Evolutionary conservation across 2,888 invertebrate species (phyloP), one percentile per base, ranked within the genome.

Genomic region (Schizotus pectinicornis): DNA sequence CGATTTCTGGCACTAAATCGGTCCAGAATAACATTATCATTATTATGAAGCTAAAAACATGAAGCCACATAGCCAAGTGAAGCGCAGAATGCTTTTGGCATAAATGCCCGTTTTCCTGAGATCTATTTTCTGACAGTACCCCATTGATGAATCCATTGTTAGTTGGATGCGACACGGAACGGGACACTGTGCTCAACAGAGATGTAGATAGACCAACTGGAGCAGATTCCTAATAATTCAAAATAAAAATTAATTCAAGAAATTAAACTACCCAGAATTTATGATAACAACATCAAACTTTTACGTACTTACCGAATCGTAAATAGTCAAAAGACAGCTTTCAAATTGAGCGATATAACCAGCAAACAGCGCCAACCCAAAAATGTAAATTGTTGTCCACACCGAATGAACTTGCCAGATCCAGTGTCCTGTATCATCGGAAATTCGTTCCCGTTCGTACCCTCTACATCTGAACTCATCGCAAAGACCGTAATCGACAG

Each of bases 381-480:
- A 72, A 49, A 85, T 81, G 65, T 85, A 85, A 41, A 84, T 76
- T 13, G 83, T 77, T 2, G 84, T 83, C 86, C 86, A 86, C 49
- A 82, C 76, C 3, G 83, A 81, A 65, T 84, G 81, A 22, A 79
- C 79, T 50, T 82, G 81, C 84, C 84, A 84, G n/a, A 69, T 72
- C 81, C 81, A 81, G 7, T 65, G 43, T 2, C 79, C 80, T 14
- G 74, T 71, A 69, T 80, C 80, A 56, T 79, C 78, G 11, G 72
- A 67, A 13, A 76, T 70, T 34, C 72, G 70, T 48, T 79, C 75
- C 35, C 81, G 73, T 62, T 81, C 81, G 67, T 77, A 77, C 7
- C 86, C 86, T 59, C 85, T 80, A 69, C 86, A 86, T 45, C 84
- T 80, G 68, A 85, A 85, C 72, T 85, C 84, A 71, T 86, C 84